A percentile compares a stretch with the other conserved stretches of the same genome.
phyloP scores from a whole-genome alignment of 2,113 vertebrate genomes.

The Notarius lentiginosus region DNA sequence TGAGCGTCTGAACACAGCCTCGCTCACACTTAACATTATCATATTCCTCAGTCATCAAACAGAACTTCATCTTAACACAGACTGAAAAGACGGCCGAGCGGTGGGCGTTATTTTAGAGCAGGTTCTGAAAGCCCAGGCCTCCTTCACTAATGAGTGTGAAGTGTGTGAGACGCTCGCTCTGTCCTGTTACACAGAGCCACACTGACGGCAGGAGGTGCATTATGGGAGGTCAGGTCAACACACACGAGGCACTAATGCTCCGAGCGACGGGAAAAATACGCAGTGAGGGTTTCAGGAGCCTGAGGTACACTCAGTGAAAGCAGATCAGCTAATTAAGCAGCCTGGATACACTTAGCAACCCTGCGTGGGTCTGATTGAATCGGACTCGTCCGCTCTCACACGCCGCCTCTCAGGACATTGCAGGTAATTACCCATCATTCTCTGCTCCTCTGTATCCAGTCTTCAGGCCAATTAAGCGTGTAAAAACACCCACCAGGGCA shows the following conservation, averaged over 20 bases:
- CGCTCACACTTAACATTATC: not conserved
- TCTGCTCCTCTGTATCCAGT: constrained; percentile 69
- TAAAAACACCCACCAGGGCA: constrained; percentile 60
- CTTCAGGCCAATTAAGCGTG: constrained; percentile 72
- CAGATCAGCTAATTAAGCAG: constrained; percentile 75
- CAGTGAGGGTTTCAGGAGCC: constrained; percentile 43
- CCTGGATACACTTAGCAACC: constrained; percentile 69
- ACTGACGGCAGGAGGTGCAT: constrained; percentile 35
- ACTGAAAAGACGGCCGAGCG: no score
- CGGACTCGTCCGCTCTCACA: constrained; percentile 69
- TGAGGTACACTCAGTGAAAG: constrained; percentile 64
- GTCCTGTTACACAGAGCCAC: constrained; percentile 23
- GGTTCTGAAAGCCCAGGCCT: not conserved
- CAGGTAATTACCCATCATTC: constrained; percentile 78
- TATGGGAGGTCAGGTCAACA: constrained; percentile 43
- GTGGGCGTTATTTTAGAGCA: not conserved
- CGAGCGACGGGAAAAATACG: constrained; percentile 7
- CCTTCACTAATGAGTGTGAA: constrained; percentile 11
- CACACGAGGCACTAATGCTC: constrained; percentile 35
- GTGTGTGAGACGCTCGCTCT: constrained; percentile 2
- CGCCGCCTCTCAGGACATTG: constrained; percentile 73
- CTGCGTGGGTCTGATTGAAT: constrained; percentile 75
- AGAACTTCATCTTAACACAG: not conserved
- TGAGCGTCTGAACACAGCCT: not conserved
- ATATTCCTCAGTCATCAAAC: not conserved